Evolutionary conservation across 2,113 vertebrate species (phyloP).

Genomic region (Mobula birostris): DNA sequence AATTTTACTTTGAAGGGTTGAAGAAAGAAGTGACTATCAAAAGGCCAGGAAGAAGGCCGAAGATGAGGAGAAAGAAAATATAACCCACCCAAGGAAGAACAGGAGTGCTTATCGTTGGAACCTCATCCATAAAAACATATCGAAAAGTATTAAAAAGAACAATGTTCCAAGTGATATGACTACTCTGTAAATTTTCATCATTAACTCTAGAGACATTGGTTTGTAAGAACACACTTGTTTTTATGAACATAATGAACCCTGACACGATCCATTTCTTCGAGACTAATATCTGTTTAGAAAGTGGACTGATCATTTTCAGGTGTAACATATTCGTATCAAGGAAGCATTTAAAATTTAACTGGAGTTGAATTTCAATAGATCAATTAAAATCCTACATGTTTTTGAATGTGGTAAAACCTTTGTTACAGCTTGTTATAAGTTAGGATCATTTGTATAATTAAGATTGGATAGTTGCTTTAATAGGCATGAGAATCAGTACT

Average conservation of each 20-base stretch:
- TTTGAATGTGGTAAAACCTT: constrained; percentile 3
- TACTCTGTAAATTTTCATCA: constrained; percentile 11
- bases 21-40: constrained; percentile 29
- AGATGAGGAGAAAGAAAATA: constrained; percentile 18
- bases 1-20: constrained; percentile 34
- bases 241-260: background rate
- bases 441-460: constrained; percentile 27
- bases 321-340: background rate
- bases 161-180: background rate
- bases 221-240: background rate
- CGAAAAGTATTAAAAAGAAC: constrained; percentile 29
- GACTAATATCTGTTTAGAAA: constrained; percentile 8
- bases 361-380: constrained; percentile 17
- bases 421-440: background rate
- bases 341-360: constrained; percentile 27
- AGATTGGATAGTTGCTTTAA: constrained; percentile 12
- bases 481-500: constrained; percentile 6
- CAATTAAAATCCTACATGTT: background rate
- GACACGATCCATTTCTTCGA: background rate
- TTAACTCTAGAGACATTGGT: constrained; percentile 22
- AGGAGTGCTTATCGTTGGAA: constrained; percentile 33
- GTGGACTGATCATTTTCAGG: background rate
- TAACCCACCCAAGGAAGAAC: constrained; percentile 26
- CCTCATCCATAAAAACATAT: constrained; percentile 36
- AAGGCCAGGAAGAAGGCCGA: constrained; percentile 39